A percentile compares a stretch with the other conserved stretches of the same genome.
Evolutionary conservation across 2,113 vertebrate species (phyloP).

Genomic region (Chionis minor): DNA sequence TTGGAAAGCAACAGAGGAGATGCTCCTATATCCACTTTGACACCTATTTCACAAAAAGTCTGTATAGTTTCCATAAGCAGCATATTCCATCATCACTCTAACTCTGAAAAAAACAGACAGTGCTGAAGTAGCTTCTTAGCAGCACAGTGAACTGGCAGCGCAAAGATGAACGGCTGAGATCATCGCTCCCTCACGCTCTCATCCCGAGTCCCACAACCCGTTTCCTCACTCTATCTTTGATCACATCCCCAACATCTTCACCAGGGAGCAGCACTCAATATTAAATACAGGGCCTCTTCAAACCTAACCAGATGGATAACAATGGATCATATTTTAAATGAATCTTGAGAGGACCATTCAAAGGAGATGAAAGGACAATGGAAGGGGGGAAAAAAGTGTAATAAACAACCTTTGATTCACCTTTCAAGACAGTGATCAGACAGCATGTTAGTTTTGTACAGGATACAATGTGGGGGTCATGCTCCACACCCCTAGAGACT

Average conservation of each 20-base stretch:
- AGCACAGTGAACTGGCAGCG: neutral
- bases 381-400: neutral
- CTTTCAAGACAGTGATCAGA: neutral
- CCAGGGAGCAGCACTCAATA: neutral
- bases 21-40: neutral
- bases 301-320: neutral
- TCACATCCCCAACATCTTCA: accelerated
- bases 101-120: neutral
- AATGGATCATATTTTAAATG: neutral
- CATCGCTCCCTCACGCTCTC: neutral
- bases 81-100: neutral
- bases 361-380: neutral
- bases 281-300: neutral
- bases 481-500: neutral
- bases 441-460: neutral
- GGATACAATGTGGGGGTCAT: neutral
- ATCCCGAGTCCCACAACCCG: neutral
- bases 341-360: neutral
- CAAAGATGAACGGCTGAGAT: neutral
- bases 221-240: neutral
- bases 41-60: neutral
- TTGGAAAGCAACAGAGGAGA: neutral
- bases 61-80: neutral
- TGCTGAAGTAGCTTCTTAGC: neutral
- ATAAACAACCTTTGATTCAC: neutral